Evolutionary conservation across 2,113 vertebrate species (phyloP), one percentile per base, ranked within the genome.

Genomic region (Microcebus ravelobensis): DNA sequence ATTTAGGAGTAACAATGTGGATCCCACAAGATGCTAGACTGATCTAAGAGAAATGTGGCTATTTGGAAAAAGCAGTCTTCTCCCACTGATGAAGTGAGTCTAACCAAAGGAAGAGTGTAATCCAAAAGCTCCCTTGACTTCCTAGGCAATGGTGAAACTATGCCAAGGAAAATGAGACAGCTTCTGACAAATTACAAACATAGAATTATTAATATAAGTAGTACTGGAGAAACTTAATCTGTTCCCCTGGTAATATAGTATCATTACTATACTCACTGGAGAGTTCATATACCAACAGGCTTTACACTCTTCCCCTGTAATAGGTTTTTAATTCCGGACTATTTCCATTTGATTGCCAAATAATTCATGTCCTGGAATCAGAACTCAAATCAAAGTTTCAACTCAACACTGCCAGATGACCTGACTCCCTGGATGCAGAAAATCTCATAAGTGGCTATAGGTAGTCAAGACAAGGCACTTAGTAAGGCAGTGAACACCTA

Each of bases 141-240:
- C 61, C 59, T 55, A 90, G 52, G 48, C 12, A 86, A 74, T 59
- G 14, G 74, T 4, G 10, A 36, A 15, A 15, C 34, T 63, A 25
- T 34, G 14, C 55, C 61, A 86, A 94, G 70, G 87, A 88, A 89
- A 96, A 94, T 50, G 42, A 93, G 25, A 57, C 59, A 29, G 52
- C 55, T 71, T 80, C 55, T 34, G 67, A 73, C 68, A 87, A 94
- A 55, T 27, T n/a, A 52, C 48, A 83, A 83, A 67, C 42, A 79
- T 31, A 88, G 36, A 82, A 65, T 61, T 91, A 2, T 57, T 57
- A 57, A 57, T 57, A 57, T 9, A 88, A 48, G 11, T 36, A 8
- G 29, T 34, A 59, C 5, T 52, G 21, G 18, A 50, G 29, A 57
- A 50, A 36, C 5, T n/a, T 70, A 48, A 91, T 68, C 17, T 57